Conservation (phyloP, 2,113 vertebrate genomes). For the Oreochromis aureus region DNA sequence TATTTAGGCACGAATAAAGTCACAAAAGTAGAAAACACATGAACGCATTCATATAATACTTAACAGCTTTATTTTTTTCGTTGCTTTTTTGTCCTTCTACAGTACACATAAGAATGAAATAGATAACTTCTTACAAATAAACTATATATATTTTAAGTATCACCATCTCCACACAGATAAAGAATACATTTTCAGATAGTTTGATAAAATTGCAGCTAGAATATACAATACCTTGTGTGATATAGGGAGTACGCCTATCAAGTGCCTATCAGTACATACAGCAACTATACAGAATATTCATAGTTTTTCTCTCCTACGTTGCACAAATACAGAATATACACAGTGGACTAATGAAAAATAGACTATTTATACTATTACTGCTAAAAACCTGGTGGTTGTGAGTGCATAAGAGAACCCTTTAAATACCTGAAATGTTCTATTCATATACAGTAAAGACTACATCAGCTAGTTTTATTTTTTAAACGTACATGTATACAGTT, state of each 20-base stretch:
- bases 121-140: conserved; percentile 62
- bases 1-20: conserved; percentile 41
- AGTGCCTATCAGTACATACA: conserved; percentile 79
- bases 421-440: conserved; percentile 64
- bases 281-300: conserved; percentile 74
- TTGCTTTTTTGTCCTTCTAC: conserved; percentile 39
- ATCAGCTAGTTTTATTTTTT: conserved; percentile 56
- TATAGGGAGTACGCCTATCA: conserved; percentile 71
- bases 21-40: conserved; percentile 34
- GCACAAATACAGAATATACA: conserved; percentile 72
- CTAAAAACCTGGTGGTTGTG: conserved; percentile 57
- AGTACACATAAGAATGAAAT: conserved; percentile 58
- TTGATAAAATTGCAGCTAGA: conserved; percentile 65
- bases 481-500: conserved; percentile 29
- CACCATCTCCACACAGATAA: conserved; percentile 58
- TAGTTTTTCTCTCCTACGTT: conserved; percentile 69
- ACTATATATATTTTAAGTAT: conserved; percentile 67
- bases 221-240: conserved; percentile 66
- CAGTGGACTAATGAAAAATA: conserved; percentile 62
- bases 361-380: conserved; percentile 67
- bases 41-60: conserved; percentile 28
- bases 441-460: conserved; percentile 58
- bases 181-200: conserved; percentile 59
- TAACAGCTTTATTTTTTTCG: conserved; percentile 10
- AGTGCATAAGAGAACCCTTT: conserved; percentile 69